These are phyloP conservation scores for Caenorhabditis sinica DNA, from an alignment of 2,888 invertebrate genomes.

Conservation along the genomic window DNA sequence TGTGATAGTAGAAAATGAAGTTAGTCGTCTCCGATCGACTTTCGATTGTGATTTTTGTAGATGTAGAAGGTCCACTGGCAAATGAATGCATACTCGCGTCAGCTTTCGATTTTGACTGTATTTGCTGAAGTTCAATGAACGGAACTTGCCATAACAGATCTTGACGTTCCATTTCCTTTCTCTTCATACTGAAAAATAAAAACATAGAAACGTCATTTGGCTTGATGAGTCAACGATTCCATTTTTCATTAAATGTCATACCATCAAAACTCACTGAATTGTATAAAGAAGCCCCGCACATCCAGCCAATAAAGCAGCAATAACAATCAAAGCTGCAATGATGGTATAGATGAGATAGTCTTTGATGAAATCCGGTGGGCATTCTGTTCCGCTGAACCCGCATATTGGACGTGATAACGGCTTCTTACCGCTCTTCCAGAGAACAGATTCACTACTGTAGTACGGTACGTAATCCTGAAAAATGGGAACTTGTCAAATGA, in stretches of 20 bases:
- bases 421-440: slow-evolving; percentile 40
- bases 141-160: slow-evolving; percentile 73
- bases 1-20: slow-evolving; percentile 60
- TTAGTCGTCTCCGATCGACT: slow-evolving; percentile 62
- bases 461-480: slow-evolving; percentile 39
- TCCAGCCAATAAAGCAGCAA: slow-evolving; percentile 55
- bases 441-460: slow-evolving; percentile 46
- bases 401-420: slow-evolving; percentile 63
- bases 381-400: slow-evolving; percentile 68
- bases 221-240: background rate
- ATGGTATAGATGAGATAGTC: slow-evolving; percentile 70
- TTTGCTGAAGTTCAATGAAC: slow-evolving; percentile 54
- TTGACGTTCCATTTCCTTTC: slow-evolving; percentile 66
- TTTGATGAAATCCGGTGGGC: slow-evolving; percentile 67
- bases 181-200: slow-evolving; percentile 55
- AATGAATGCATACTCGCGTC: slow-evolving; percentile 53
- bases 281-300: slow-evolving; percentile 60
- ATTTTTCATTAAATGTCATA: slow-evolving; percentile 8
- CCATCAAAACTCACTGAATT: slow-evolving; percentile 47
- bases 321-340: slow-evolving; percentile 65
- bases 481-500: background rate
- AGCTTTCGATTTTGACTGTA: slow-evolving; percentile 45
- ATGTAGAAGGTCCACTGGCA: slow-evolving; percentile 49
- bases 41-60: slow-evolving; percentile 48
- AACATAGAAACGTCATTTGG: too few relatives aligned